Conservation (phyloP, 1,140 invertebrate genomes). For the Neodiprion virginianus region DNA sequence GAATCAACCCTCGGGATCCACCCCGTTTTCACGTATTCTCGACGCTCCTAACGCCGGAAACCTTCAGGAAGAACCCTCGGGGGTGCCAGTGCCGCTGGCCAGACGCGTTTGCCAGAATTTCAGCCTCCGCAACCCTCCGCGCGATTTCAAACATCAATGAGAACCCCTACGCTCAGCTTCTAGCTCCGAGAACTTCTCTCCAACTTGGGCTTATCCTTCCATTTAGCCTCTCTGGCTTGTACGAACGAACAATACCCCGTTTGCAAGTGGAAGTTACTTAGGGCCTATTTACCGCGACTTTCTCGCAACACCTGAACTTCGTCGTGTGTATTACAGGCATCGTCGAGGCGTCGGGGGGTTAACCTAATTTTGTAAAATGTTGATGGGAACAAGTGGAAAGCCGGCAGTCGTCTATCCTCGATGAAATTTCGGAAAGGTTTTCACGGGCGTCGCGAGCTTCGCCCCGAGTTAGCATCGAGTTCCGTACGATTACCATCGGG, state of each 20-base stretch:
- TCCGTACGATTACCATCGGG: no score
- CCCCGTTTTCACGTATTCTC: background rate
- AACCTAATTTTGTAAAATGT: constrained; percentile 34
- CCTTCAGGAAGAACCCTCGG: constrained; percentile 39
- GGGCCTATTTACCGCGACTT: background rate
- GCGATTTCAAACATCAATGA: background rate
- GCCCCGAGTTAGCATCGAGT: no score
- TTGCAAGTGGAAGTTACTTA: constrained; percentile 14
- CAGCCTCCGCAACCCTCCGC: background rate
- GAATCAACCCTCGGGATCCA: background rate
- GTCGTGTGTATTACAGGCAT: constrained; percentile 12
- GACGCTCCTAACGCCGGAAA: background rate
- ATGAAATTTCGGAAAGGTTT: no score
- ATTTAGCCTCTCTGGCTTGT: constrained; percentile 38
- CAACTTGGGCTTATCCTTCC: constrained; percentile 40
- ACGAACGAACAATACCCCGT: constrained; percentile 36
- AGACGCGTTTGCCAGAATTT: background rate
- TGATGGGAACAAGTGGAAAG: no score
- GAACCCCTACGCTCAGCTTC: constrained; percentile 17
- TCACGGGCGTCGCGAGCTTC: no score
- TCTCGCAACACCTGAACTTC: background rate
- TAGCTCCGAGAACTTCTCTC: constrained; percentile 35
- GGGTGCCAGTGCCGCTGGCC: background rate
- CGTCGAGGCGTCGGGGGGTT: constrained; percentile 32
- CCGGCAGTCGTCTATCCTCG: no score